Evolutionary conservation across 1,140 invertebrate species (phyloP).

Genomic region (Coenobita brevimanus): DNA sequence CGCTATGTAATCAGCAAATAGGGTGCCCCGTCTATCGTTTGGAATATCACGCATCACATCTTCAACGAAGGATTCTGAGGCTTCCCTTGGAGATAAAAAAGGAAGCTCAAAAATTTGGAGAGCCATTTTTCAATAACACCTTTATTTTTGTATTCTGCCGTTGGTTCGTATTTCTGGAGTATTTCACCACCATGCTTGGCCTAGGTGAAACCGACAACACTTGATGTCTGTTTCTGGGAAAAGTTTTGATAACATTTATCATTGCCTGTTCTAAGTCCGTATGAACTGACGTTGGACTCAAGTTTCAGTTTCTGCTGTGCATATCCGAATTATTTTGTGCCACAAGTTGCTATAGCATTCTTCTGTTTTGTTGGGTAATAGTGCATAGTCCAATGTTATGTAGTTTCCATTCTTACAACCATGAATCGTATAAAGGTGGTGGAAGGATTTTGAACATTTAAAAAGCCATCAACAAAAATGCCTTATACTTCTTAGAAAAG

Average conservation of each 20-base stretch:
- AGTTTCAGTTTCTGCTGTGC: no score
- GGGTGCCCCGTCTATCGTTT: neutral
- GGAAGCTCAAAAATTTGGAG: neutral
- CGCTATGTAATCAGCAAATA: constrained; percentile 16
- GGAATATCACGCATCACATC: constrained; percentile 15
- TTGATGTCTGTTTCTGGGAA: neutral
- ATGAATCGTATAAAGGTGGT: no score
- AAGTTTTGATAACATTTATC: neutral
- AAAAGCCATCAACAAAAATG: no score
- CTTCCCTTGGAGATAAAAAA: constrained; percentile 19
- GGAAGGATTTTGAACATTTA: no score
- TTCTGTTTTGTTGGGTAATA: no score
- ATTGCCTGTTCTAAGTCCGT: no score
- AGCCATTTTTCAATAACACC: constrained; percentile 2
- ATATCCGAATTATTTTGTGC: no score
- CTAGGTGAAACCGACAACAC: neutral
- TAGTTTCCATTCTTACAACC: no score
- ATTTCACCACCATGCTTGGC: neutral
- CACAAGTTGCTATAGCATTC: no score
- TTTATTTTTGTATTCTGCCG: neutral
- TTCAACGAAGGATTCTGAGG: neutral
- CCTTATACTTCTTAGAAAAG: no score
- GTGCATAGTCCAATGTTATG: no score
- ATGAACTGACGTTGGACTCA: no score
- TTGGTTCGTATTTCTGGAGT: neutral